Percentiles rank a stretch among this genome's conserved stretches.
These are phyloP conservation scores for Xylota sylvarum DNA, from an alignment of 2,888 invertebrate species.

Conservation along the genomic window DNA sequence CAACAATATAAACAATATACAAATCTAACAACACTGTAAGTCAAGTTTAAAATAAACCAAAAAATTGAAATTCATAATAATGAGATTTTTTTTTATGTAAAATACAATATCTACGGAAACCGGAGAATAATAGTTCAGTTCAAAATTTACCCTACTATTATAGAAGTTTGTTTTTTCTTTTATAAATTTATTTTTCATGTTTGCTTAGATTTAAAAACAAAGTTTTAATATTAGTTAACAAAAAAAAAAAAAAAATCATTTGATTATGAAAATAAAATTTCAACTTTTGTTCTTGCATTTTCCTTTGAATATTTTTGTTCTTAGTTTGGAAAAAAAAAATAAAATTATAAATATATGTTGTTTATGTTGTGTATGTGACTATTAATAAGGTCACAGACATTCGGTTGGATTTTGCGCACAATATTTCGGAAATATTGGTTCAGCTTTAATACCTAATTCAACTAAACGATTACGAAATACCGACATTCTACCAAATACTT, in stretches of 20 bases:
- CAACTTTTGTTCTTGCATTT: constrained; percentile 13
- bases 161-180: constrained; percentile 3
- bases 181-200: no score
- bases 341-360: neutral
- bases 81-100: neutral
- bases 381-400: constrained; percentile 84
- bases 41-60: neutral
- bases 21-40: constrained; percentile 17
- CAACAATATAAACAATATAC: no score
- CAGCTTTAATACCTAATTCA: constrained; percentile 84
- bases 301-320: constrained; percentile 14
- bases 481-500: constrained; percentile 84
- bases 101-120: constrained; percentile 41
- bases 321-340: constrained; percentile 9
- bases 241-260: constrained; percentile 3
- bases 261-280: constrained; percentile 35
- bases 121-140: constrained; percentile 42
- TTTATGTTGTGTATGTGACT: constrained; percentile 60
- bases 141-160: constrained; percentile 27
- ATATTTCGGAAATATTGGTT: constrained; percentile 85
- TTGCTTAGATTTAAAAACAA: constrained; percentile 33
- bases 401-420: constrained; percentile 85
- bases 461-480: constrained; percentile 84
- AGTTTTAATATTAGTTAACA: constrained; percentile 22
- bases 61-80: neutral